phyloP scores from a whole-genome alignment of 1,140 invertebrate species.

The Pararge aegeria region DNA sequence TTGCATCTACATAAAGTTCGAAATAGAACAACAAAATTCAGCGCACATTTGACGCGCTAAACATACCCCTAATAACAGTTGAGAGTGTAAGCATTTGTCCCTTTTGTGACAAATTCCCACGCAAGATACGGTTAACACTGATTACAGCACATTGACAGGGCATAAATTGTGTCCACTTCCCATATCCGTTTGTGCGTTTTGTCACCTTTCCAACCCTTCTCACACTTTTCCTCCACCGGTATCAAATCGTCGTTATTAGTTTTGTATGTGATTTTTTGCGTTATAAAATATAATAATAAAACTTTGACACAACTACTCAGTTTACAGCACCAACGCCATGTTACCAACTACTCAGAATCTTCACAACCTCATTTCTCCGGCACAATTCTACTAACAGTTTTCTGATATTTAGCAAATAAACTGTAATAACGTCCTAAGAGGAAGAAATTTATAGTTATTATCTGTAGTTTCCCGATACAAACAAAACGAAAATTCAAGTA shows the following conservation, averaged over 20 bases:
- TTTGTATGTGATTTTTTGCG: background rate
- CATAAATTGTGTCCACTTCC: constrained; percentile 37
- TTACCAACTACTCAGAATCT: no score
- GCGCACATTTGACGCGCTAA: background rate
- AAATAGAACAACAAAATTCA: no score
- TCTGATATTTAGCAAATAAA: no score
- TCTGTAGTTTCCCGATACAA: no score
- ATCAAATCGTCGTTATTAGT: background rate
- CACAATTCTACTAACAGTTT: no score
- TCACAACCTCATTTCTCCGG: no score
- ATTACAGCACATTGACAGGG: constrained; percentile 30
- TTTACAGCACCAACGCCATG: no score
- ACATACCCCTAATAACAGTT: constrained; percentile 29
- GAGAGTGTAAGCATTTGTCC: constrained; percentile 19
- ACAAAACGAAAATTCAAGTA: background rate
- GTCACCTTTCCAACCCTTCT: constrained; percentile 15
- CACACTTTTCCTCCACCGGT: constrained; percentile 1
- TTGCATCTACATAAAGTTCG: no score
- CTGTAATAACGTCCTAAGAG: no score
- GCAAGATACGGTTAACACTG: constrained; percentile 34
- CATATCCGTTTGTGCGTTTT: constrained; percentile 27
- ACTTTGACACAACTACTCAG: no score
- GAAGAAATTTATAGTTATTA: no score
- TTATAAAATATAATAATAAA: background rate
- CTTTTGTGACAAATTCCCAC: constrained; percentile 45